These are phyloP conservation scores for Pardosa pseudoannulata DNA, from an alignment of 2,888 invertebrate genomes.

Conservation along the genomic window DNA sequence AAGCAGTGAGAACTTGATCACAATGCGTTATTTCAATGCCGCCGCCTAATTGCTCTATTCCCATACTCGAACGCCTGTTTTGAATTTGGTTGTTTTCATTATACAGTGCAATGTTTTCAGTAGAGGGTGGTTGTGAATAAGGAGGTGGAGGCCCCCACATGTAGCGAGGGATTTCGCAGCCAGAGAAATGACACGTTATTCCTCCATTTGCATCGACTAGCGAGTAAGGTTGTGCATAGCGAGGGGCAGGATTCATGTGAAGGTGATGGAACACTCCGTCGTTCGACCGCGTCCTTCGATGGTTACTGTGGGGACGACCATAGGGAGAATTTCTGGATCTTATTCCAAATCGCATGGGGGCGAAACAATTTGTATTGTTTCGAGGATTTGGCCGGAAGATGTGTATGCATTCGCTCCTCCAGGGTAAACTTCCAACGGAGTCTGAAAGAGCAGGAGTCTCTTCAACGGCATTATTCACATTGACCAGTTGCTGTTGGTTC, in stretches of 20 bases:
- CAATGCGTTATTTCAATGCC: constrained; percentile 36
- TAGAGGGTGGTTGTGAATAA: constrained; percentile 79
- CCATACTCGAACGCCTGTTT: constrained; percentile 13
- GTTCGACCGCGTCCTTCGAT: constrained; percentile 73
- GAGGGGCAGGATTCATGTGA: constrained; percentile 60
- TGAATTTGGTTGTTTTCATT: constrained; percentile 22
- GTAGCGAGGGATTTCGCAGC: constrained; percentile 76
- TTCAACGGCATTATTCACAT: constrained; percentile 14
- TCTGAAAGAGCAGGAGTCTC: constrained; percentile 29
- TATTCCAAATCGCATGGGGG: constrained; percentile 46
- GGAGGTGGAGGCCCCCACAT: constrained; percentile 94
- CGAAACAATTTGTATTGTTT: constrained; percentile 36
- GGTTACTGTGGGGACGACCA: constrained; percentile 42
- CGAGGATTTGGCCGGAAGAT: constrained; percentile 53
- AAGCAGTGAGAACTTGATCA: constrained; percentile 37
- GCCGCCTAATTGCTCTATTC: constrained; percentile 14
- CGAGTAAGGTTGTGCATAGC: constrained; percentile 62
- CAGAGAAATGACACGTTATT: constrained; percentile 49
- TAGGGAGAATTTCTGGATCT: constrained; percentile 53
- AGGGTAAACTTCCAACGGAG: constrained; percentile 47
- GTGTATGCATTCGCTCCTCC: constrained; percentile 70
- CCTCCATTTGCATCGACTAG: constrained; percentile 37
- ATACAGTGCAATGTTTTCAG: constrained; percentile 55
- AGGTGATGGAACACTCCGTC: constrained; percentile 73
- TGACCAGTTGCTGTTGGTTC: constrained; percentile 37